Evolutionary conservation across 2,113 vertebrate genomes (phyloP), one percentile per base, ranked within the genome.

Genomic region (Megaptera novaeangliae): DNA sequence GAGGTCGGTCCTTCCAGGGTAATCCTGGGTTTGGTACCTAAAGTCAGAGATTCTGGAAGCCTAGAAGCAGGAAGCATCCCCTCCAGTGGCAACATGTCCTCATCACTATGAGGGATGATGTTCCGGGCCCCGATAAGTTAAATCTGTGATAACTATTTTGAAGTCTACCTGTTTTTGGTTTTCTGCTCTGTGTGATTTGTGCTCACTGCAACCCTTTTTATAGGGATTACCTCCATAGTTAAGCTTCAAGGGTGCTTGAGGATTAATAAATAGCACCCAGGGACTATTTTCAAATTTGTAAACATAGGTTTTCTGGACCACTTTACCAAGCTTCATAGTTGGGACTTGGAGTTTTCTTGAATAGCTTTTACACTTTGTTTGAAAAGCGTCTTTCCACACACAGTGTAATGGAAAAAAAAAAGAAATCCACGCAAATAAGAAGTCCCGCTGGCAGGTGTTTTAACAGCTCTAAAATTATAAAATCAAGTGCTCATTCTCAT

Each of bases 351-450:
- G 7, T 92, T 97, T 97, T 97, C 95, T 82, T 91, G 68, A 96
- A 81, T 97, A 74, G 52, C 49, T 95, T 97, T 96, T 91, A 68
- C 4, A 74, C 59, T 90, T 94, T 49, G 61, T 95, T 95, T 98
- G 95, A 97, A 98, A 96, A 98, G 41, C 64, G 64, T 95, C 92
- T 96, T 96, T 96, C 92, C 61, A 92, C 46, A 90, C 86, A 93
- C n/a, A 78, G 25, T 29, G 63, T 84, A 96, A 96, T 66, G 89
- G 94, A 6, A 4, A 36, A 71, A 63, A 36, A 71, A 61, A 78
- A 77, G 69, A 34, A 25, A 25, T n/a, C 74, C 44, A 92, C n/a
- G 59, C 63, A 84, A 92, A 81, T 39, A 92, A 96, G 85, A 75
- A 61, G 61, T 64, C 81, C 61, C 64, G 7, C 94, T 93, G 92